Evolutionary conservation across 2,888 invertebrate species (phyloP), one percentile per base, ranked within the genome.

Genomic region (Cosmorhoe ocellata): DNA sequence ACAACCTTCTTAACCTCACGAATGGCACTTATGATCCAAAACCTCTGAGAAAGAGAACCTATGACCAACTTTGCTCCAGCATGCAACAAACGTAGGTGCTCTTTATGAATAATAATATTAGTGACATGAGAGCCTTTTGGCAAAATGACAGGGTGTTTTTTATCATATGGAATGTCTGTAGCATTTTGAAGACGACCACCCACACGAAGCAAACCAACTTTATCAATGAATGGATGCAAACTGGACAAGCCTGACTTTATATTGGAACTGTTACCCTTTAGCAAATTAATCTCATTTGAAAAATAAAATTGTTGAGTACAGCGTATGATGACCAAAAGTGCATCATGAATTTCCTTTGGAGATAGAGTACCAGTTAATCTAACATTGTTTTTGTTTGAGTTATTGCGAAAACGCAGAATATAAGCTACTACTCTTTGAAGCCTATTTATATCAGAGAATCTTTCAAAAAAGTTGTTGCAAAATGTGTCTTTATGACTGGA

Each of bases 1-100:
- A 47, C 36, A 1, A 55, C n/a, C n/a, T 47, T 51, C 31, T 50
- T 54, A 1, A 50, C 42, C 9, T 36, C 36, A 36, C 36, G 11
- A 36, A 24, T 36, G 22, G 36, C 38, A 27, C 38, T 38, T 4
- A 38, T 13, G 13, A 38, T 26, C 26, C 13, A 27, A n/a, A 27
- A 38, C 27, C 27, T 26, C 9, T 38, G 37, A 12, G 12, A 38
- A 12, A 38, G 27, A 38, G 37, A 26, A 9, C 37, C 27, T 27
- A 38, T 9, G 3, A 38, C 37, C 7, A 38, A 26, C 9, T 38
- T 38, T 26, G 37, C 26, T 7, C 37, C 37, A 27, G 27, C 37
- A 31, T 31, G 31, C 12, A 12, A 31, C 11, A 31, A 31, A 7
- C 31, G 31, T 12, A 31, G 11, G 12, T 38, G 37, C 7, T 38